These are phyloP conservation scores for Drosophila dunni DNA, from an alignment of 1,140 invertebrate species.

Conservation along the genomic window DNA sequence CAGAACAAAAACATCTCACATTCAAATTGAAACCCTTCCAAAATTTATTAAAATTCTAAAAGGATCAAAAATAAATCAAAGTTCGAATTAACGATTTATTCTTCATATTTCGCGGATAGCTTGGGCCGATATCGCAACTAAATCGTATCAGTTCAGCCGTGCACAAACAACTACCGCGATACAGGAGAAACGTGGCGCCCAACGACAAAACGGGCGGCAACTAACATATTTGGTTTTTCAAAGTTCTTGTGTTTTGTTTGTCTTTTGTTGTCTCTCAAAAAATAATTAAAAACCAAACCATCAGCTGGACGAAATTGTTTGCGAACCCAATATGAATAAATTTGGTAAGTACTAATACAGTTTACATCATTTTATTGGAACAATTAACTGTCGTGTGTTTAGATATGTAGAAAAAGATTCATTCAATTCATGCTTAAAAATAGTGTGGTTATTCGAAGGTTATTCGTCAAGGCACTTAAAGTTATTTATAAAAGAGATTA, in stretches of 20 bases:
- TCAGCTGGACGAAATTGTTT: constrained; percentile 40
- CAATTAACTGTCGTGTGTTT: background rate
- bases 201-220: constrained; percentile 56
- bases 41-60: constrained; percentile 82
- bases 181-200: constrained; percentile 58
- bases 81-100: constrained; percentile 71
- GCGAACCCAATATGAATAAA: constrained; percentile 63
- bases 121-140: constrained; percentile 55
- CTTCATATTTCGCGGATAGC: constrained; percentile 70
- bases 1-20: constrained; percentile 72
- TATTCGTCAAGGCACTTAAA: constrained; percentile 61
- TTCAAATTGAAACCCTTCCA: constrained; percentile 68
- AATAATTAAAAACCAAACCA: constrained; percentile 22
- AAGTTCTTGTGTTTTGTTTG: constrained; percentile 62
- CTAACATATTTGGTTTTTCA: constrained; percentile 61
- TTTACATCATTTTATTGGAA: constrained; percentile 39
- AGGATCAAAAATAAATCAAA: constrained; percentile 79
- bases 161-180: constrained; percentile 51
- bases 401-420: too few species aligned
- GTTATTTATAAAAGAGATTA: constrained; percentile 25
- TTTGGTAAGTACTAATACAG: constrained; percentile 61
- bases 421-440: constrained; percentile 26
- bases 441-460: constrained; percentile 24
- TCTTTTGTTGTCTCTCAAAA: constrained; percentile 43
- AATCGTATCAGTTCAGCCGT: constrained; percentile 50